Percentiles rank a stretch among this genome's conserved stretches.
phyloP scores from a whole-genome alignment of 1,140 invertebrate species.

The Drosophila cardini region DNA sequence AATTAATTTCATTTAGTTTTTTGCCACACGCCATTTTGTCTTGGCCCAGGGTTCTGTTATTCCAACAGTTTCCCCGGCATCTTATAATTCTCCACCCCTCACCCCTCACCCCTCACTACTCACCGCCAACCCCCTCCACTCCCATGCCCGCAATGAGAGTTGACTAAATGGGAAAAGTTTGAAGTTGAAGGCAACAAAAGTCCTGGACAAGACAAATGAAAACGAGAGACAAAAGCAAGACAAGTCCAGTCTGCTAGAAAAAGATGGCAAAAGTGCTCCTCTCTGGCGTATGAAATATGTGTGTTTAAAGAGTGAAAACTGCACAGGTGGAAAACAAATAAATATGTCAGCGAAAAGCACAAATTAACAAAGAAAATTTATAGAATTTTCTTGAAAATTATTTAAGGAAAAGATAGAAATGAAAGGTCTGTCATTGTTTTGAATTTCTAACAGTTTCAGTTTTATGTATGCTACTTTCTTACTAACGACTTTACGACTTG shows the following conservation, averaged over 20 bases:
- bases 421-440: background rate
- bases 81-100: background rate
- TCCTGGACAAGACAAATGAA: constrained; percentile 74
- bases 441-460: constrained; percentile 8
- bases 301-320: background rate
- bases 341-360: background rate
- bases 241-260: constrained; percentile 12
- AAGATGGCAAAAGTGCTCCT: constrained; percentile 21
- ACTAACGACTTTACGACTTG: constrained; percentile 40
- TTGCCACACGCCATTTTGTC: constrained; percentile 66
- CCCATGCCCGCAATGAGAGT: constrained; percentile 46
- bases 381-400: too few species aligned
- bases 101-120: too few species aligned
- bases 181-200: constrained; percentile 72
- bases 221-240: constrained; percentile 44
- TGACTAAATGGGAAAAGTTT: constrained; percentile 81
- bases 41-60: constrained; percentile 11
- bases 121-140: background rate
- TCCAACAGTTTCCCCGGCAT: background rate
- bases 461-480: background rate
- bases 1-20: constrained; percentile 83
- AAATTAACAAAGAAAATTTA: background rate
- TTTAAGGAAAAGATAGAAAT: background rate
- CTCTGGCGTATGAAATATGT: background rate
- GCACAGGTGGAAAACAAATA: background rate